A percentile compares a stretch with the other conserved stretches of the same genome.
phyloP scores from a whole-genome alignment of 2,797 vertebrate genomes.

The Sarcophilus harrisii region DNA sequence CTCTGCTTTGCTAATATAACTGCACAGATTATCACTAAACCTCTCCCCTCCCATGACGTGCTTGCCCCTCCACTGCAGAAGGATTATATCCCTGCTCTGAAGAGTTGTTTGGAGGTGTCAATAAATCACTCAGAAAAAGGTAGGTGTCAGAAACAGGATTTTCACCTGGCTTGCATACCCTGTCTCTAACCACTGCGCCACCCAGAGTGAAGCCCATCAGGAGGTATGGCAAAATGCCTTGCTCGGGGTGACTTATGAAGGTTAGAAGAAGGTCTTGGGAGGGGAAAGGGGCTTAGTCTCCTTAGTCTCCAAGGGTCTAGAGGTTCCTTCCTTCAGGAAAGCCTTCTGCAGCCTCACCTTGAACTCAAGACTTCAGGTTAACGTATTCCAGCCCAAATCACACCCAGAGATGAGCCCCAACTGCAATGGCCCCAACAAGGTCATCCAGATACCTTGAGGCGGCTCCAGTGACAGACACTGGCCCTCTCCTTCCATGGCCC shows the following conservation, averaged over 20 bases:
- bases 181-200: not conserved
- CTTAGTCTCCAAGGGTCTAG: not conserved
- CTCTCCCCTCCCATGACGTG: too few relatives aligned
- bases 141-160: not conserved
- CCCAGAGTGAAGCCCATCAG: not conserved
- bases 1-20: not conserved
- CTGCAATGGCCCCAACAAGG: not conserved
- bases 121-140: constrained; percentile 48
- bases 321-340: not conserved
- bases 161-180: not conserved
- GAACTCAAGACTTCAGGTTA: not conserved
- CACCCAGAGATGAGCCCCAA: not conserved
- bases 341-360: not conserved
- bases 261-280: not conserved
- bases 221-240: not conserved
- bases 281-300: not conserved
- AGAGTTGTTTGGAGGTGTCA: constrained; percentile 36
- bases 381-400: not conserved
- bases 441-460: too few relatives aligned
- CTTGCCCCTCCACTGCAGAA: not conserved
- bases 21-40: not conserved
- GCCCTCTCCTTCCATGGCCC: not conserved
- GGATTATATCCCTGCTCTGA: not conserved
- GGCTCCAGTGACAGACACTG: rapidly evolving
- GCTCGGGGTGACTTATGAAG: not conserved